Conservation (phyloP, 35 echinoderm and acorn worm species). For the Stichopus chloronotus region DNA sequence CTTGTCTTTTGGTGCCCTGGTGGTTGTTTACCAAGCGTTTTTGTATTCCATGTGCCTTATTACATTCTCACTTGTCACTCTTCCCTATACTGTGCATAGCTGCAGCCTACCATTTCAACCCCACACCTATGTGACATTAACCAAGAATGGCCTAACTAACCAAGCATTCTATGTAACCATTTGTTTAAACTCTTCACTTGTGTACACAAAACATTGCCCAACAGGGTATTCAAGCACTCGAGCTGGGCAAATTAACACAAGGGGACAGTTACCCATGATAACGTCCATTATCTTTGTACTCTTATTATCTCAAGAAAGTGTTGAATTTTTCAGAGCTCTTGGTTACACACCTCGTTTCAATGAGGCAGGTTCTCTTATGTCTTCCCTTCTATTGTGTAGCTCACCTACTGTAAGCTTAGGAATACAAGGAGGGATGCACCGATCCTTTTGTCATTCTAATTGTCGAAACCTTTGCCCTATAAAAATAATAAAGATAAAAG, state of each 20-base stretch:
- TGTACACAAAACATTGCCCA: constrained; percentile 33
- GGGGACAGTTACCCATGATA: constrained; percentile 7
- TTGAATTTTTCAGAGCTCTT: constrained; percentile 42
- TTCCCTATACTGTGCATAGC: too few species aligned
- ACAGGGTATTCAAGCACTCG: not conserved
- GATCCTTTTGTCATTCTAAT: not conserved
- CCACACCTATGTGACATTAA: not conserved
- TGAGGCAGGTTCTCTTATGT: not conserved
- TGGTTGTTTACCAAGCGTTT: too few species aligned
- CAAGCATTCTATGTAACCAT: constrained; percentile 17
- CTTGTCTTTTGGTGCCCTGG: not conserved
- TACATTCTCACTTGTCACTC: too few species aligned
- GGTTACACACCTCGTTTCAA: not conserved
- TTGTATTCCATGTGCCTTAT: too few species aligned
- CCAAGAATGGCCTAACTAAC: not conserved
- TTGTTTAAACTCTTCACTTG: constrained; percentile 48
- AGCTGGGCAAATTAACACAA: constrained; percentile 38
- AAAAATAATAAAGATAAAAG: not conserved
- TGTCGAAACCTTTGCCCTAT: not conserved
- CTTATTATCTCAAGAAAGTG: constrained; percentile 2
- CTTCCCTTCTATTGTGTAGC: not conserved
- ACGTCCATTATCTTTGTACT: not conserved
- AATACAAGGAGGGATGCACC: not conserved
- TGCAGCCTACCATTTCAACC: too few species aligned
- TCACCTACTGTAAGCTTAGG: not conserved